Evolutionary conservation across 2,113 vertebrate species (phyloP), one percentile per base, ranked within the genome.

Genomic region (Oncorhynchus masou): DNA sequence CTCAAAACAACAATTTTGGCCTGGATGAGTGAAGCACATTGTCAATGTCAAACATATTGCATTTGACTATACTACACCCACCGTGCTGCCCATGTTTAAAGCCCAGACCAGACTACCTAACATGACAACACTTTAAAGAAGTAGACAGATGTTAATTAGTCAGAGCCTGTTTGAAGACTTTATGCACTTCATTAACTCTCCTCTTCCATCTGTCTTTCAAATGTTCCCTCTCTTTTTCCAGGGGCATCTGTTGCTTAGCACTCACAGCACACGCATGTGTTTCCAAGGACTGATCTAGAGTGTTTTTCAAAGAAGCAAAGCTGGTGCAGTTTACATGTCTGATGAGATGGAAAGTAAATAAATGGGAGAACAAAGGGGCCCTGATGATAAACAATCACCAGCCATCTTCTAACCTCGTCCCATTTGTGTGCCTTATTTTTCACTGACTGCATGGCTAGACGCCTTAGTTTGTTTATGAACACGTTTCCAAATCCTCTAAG

Each of bases 71-170:
- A 20, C 25, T 5, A 19, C 49, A 31, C 48, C 27, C 66, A 4
- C 49, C 29, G n/a, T 67, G 27, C 49, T 34, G 20, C 25, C 65
- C 64, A 25, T 24, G 22, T 25, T 31, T 27, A 24, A 19, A n/a
- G 34, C 20, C 7, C 6, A 54, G 51, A 54, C 70, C 27, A 71
- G 22, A 57, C 22, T 66, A 66, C 7, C 60, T 68, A 34, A 20
- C 16, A 68, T 31, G 29, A 68, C 51, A 29, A 68, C 31, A 29
- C 72, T 68, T 66, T 48, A 68, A 80, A 65, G 69, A 24, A 51
- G 5, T 73, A 54, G 45, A 45, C 86, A 81, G 80, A 78, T 82
- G 82, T 82, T 82, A 82, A 74, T 82, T 67, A 76, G 86, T 83
- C 69, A 34, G 69, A 22, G 72, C 54, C 77, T 76, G 67, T 70